Evolutionary conservation across 1,140 invertebrate species (phyloP).

Genomic region (Aphaenogaster rudis): DNA sequence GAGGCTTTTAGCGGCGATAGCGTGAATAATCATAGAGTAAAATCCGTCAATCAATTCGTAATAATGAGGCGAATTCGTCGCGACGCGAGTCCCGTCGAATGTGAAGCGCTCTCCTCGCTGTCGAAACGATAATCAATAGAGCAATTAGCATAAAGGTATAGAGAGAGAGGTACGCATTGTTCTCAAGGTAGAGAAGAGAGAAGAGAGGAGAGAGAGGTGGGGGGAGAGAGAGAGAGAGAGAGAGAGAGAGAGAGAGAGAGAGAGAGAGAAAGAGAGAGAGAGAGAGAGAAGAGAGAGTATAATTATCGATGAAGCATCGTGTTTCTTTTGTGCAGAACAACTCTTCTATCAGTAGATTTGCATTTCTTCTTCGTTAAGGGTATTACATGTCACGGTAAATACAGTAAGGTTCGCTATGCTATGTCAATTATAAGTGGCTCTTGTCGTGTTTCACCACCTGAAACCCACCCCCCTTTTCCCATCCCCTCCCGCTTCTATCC

Average conservation of each 20-base stretch:
- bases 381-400: constrained; percentile 86
- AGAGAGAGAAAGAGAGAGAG: constrained; percentile 53
- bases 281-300: constrained; percentile 79
- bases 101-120: constrained; percentile 29
- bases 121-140: constrained; percentile 55
- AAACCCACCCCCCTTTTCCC: constrained; percentile 52
- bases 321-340: constrained; percentile 84
- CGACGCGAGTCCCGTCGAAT: constrained; percentile 17
- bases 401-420: constrained; percentile 83
- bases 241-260: constrained; percentile 1
- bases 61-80: constrained; percentile 44
- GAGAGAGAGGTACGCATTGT: constrained; percentile 68
- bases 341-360: constrained; percentile 78
- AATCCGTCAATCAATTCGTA: constrained; percentile 47
- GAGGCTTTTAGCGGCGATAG: constrained; percentile 63
- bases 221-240: constrained; percentile 3
- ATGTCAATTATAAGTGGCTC: constrained; percentile 80
- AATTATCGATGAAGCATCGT: constrained; percentile 85
- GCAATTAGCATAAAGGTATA: constrained; percentile 67
- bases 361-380: constrained; percentile 79
- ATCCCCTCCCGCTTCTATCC: constrained; percentile 12
- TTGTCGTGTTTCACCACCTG: constrained; percentile 40
- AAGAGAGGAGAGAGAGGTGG: background rate
- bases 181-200: constrained; percentile 57
- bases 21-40: constrained; percentile 48